These are phyloP conservation scores for Catharus minimus DNA, from an alignment of 2,113 vertebrate genomes.

Conservation along the genomic window DNA sequence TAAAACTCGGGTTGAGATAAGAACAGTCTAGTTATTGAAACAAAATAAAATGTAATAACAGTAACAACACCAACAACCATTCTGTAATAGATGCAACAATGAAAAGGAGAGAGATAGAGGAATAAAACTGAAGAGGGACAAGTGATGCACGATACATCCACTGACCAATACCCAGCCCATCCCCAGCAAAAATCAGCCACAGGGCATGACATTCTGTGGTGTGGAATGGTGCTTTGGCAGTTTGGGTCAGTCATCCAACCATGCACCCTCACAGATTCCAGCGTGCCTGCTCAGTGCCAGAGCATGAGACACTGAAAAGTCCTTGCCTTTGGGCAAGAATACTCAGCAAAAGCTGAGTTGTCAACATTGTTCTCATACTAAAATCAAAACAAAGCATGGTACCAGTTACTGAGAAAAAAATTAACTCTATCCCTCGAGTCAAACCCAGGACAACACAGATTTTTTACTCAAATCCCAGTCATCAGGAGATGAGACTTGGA, in stretches of 20 bases:
- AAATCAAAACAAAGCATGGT: background rate
- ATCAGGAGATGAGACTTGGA: background rate
- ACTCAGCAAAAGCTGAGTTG: background rate
- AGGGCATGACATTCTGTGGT: background rate
- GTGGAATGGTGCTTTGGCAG: background rate
- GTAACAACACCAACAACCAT: background rate
- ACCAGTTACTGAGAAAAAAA: background rate
- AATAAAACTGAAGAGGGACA: background rate
- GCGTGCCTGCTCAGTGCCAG: background rate
- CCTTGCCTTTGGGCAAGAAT: background rate
- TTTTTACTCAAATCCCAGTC: background rate
- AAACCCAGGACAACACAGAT: background rate
- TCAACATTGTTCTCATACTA: background rate
- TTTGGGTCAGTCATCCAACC: background rate
- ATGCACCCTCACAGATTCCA: rapidly evolving
- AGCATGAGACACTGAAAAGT: no score
- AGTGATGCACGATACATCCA: background rate
- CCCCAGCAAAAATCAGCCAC: background rate
- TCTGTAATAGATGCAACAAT: background rate
- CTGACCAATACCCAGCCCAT: rapidly evolving
- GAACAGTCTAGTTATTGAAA: background rate
- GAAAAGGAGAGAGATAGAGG: background rate
- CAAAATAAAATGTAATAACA: background rate
- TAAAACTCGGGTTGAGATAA: background rate
- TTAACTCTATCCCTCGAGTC: background rate